Conservation (phyloP, 92 coral and sea anemone genomes). For the Bergia sp. region DNA sequence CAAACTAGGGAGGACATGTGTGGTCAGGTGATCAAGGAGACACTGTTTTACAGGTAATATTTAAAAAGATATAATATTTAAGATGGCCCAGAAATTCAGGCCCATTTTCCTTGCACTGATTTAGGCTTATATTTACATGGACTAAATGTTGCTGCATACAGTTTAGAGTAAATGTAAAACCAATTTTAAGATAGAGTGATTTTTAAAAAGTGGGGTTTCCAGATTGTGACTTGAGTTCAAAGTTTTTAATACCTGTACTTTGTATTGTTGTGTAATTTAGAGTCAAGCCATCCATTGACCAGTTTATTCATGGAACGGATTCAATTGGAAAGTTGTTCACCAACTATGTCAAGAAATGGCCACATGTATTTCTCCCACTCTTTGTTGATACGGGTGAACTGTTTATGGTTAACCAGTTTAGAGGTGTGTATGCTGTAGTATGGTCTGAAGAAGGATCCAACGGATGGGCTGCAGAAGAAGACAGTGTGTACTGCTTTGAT, state of each 20-base stretch:
- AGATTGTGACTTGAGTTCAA: neutral
- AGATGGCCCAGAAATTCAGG: neutral
- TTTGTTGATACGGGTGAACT: conserved; percentile 28
- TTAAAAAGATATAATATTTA: too few species aligned
- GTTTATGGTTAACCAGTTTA: conserved; percentile 36
- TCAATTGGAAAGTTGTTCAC: conserved; percentile 41
- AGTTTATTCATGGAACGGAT: conserved; percentile 51
- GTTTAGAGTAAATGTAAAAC: too few species aligned
- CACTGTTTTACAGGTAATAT: conserved; percentile 50
- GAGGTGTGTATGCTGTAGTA: conserved; percentile 52
- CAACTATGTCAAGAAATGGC: conserved; percentile 48
- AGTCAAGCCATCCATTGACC: conserved; percentile 54
- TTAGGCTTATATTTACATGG: too few species aligned
- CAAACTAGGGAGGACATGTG: conserved; percentile 36
- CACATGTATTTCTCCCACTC: conserved; percentile 49
- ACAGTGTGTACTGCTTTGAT: too few species aligned
- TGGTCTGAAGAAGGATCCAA: conserved; percentile 3
- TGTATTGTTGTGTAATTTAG: neutral
- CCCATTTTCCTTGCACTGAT: too few species aligned
- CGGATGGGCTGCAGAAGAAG: too few species aligned
- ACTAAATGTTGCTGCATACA: too few species aligned
- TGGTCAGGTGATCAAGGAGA: conserved; percentile 44
- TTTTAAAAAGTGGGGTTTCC: too few species aligned
- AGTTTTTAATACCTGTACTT: neutral
- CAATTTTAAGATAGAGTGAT: too few species aligned